Evolutionary conservation across 2,113 vertebrate species (phyloP), one percentile per base, ranked within the genome.

Genomic region (Perca fluviatilis): DNA sequence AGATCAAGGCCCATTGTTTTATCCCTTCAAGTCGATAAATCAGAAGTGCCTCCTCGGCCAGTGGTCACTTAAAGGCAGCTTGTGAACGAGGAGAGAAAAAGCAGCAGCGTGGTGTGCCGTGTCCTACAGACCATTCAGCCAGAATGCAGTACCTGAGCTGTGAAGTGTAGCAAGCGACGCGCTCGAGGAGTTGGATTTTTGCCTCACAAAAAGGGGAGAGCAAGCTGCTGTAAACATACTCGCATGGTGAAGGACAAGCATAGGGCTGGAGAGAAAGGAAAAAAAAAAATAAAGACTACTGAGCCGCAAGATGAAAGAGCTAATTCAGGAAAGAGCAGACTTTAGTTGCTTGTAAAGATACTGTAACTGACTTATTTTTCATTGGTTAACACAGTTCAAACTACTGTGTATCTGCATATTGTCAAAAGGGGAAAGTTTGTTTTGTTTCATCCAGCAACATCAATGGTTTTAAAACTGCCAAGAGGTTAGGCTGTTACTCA

Each of bases 41-140:
- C 82, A 82, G 79, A 88, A 36, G 43, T 67, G 61, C 57, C 78
- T 80, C 56, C 86, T 47, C 58, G 79, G 80, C 58, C 77, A 65
- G 82, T 89, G 88, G 86, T 89, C 93, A 85, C 91, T 93, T 89
- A 80, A 84, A 89, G 85, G 88, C n/a, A 57, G 84, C 70, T 56
- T 57, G 76, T 64, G 81, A 74, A 82, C 33, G 30, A 74, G 77
- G 66, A 75, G 64, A 70, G 71, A 79, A 77, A 77, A 74, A 71
- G 72, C 67, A 57, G 66, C 50, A 19, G 27, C 11, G 50, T 49
- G 23, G 64, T 25, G 71, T 30, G 75, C 73, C 53, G 58, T 82
- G 76, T 77, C 74, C 68, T 63, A 33, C 68, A 63, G 86, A 85
- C 72, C 84, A n/a, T 77, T 88, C 80, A 89, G 82, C 54, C 80